Evolutionary conservation across 2,888 invertebrate genomes (phyloP).

Genomic region (Sinodicranocentrus sp.): DNA sequence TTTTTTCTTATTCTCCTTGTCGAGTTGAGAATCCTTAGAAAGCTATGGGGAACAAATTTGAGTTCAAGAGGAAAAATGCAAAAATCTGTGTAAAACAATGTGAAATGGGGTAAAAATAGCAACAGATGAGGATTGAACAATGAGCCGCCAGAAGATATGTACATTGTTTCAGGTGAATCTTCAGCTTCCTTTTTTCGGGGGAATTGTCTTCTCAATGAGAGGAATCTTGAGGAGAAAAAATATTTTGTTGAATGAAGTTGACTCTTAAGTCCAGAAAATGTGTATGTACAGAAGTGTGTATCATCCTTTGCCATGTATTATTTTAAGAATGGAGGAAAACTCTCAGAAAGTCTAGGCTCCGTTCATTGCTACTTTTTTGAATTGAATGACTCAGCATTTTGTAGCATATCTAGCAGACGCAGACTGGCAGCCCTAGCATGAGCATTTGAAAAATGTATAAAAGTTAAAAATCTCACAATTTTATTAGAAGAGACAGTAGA

Average conservation of each 20-base stretch:
- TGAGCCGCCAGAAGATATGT: background rate
- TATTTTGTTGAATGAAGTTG: background rate
- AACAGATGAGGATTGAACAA: background rate
- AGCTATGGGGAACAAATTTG: background rate
- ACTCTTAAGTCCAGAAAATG: background rate
- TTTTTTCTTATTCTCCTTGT: no score
- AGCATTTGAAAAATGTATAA: background rate
- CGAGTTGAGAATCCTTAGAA: no score
- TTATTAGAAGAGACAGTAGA: no score
- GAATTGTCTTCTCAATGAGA: background rate
- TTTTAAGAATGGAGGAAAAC: constrained; percentile 22
- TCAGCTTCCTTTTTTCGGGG: background rate
- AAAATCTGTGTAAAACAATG: constrained; percentile 16
- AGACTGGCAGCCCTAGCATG: background rate
- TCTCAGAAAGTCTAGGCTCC: constrained; percentile 2
- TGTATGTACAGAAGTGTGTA: background rate
- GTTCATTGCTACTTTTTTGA: constrained; percentile 51
- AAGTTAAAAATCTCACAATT: no score
- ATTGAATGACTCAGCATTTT: constrained; percentile 62
- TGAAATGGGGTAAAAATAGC: background rate
- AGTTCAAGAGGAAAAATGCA: background rate
- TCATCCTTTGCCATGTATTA: background rate
- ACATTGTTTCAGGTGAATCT: background rate
- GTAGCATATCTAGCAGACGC: background rate
- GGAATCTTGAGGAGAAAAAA: background rate